Evolutionary conservation across 2,113 vertebrate genomes (phyloP).

Genomic region (Petromus typicus): DNA sequence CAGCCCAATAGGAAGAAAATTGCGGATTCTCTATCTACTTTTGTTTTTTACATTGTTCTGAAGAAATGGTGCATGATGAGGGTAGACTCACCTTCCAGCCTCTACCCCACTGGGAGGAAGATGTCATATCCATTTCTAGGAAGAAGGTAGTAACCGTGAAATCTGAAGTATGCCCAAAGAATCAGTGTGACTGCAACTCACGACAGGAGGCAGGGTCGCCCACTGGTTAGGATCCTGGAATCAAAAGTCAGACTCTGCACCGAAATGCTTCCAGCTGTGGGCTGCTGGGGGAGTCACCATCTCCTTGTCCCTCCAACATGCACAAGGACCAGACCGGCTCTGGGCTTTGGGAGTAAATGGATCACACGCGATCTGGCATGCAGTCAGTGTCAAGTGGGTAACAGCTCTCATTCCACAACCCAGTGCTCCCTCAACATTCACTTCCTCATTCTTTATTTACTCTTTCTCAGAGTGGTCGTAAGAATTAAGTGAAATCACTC

Average conservation of each 20-base stretch:
- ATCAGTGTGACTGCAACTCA: background rate
- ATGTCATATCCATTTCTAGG: background rate
- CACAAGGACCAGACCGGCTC: background rate
- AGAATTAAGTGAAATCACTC: background rate
- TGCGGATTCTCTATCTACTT: background rate
- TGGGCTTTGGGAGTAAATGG: background rate
- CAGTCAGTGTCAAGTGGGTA: background rate
- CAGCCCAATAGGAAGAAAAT: background rate
- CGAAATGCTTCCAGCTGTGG: background rate
- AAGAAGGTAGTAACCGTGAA: background rate
- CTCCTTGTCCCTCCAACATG: background rate
- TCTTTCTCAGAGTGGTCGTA: background rate
- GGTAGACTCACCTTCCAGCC: background rate
- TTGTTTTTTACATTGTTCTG: background rate
- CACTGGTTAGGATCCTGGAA: background rate
- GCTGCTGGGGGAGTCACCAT: background rate
- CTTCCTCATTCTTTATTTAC: background rate
- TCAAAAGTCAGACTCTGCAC: background rate
- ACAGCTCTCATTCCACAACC: background rate
- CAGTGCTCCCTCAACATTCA: background rate
- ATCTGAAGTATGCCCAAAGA: background rate
- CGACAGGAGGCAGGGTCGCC: background rate
- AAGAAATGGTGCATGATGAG: background rate
- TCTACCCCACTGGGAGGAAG: background rate
- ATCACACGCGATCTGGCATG: accelerated